A percentile compares a stretch with the other conserved stretches of the same genome.
Evolutionary conservation across 2,113 vertebrate genomes (phyloP).

Genomic region (Paraplagusia blochii): DNA sequence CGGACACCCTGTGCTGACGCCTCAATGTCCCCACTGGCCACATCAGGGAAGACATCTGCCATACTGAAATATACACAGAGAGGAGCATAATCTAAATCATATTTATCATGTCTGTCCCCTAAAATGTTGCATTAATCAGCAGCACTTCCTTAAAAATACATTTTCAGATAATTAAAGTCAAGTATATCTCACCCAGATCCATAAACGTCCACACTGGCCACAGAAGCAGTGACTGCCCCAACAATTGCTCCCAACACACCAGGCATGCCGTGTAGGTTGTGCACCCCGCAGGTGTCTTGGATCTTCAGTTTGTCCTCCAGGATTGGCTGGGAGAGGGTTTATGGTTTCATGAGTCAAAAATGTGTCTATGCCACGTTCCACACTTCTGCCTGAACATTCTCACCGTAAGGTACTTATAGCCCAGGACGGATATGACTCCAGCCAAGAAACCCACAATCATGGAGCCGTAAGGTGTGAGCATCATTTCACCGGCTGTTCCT

Average conservation of each 20-base stretch:
- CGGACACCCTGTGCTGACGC: conserved; percentile 59
- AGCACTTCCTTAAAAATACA: too few species aligned
- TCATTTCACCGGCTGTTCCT: conserved; percentile 91
- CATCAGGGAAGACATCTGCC: conserved; percentile 73
- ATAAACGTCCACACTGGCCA: conserved; percentile 75
- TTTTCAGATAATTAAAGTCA: too few species aligned
- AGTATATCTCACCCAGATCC: conserved; percentile 78
- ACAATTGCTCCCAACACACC: conserved; percentile 85
- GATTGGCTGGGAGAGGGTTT: conserved; percentile 73
- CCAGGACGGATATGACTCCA: conserved; percentile 82
- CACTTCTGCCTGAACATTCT: conserved; percentile 10
- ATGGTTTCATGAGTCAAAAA: neutral
- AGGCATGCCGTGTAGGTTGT: conserved; percentile 90
- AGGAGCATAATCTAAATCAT: neutral
- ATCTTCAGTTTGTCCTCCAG: conserved; percentile 81
- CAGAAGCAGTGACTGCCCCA: conserved; percentile 75
- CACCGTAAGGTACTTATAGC: conserved; percentile 86
- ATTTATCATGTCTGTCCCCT: neutral
- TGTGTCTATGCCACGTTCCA: neutral
- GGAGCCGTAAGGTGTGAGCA: conserved; percentile 87
- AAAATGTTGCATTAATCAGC: too few species aligned
- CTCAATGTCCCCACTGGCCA: conserved; percentile 3
- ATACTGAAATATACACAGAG: conserved; percentile 67
- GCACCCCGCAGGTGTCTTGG: conserved; percentile 87
- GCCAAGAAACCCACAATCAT: conserved; percentile 85